Percentiles rank a stretch among this genome's conserved stretches.
Conservation (phyloP, 35 echinoderm and acorn worm genomes). For the Stichopus chloronotus region DNA sequence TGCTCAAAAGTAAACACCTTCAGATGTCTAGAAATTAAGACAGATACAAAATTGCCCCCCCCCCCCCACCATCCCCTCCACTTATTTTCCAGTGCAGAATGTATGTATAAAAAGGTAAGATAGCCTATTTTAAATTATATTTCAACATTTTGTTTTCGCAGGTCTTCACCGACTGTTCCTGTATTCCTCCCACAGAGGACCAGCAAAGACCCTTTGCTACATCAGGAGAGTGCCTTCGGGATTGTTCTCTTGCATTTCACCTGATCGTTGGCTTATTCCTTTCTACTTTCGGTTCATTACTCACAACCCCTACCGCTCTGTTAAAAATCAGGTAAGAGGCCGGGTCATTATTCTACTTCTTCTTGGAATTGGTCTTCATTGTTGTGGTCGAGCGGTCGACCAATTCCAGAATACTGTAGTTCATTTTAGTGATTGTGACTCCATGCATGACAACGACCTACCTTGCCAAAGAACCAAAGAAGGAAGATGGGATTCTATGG, state of each 20-base stretch:
- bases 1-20: no score
- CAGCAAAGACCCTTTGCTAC: neutral
- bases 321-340: constrained; percentile 42
- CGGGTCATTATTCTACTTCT: no score
- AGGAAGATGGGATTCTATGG: no score
- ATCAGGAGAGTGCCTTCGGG: constrained; percentile 6
- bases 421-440: neutral
- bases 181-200: constrained; percentile 23
- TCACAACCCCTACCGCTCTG: neutral
- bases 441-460: neutral
- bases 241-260: constrained; percentile 30
- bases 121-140: no score
- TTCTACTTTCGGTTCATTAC: constrained; percentile 1
- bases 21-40: no score
- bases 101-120: no score
- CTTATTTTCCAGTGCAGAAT: no score
- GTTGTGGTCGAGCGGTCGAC: neutral
- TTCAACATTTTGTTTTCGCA: neutral
- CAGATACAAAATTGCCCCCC: no score
- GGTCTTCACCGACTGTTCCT: constrained; percentile 12
- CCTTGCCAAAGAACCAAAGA: no score
- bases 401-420: neutral
- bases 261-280: constrained; percentile 1
- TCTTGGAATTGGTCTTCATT: no score
- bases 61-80: no score